These are phyloP conservation scores for Protobothrops flavoviridis DNA, from an alignment of 2,113 vertebrate genomes.

Conservation along the genomic window DNA sequence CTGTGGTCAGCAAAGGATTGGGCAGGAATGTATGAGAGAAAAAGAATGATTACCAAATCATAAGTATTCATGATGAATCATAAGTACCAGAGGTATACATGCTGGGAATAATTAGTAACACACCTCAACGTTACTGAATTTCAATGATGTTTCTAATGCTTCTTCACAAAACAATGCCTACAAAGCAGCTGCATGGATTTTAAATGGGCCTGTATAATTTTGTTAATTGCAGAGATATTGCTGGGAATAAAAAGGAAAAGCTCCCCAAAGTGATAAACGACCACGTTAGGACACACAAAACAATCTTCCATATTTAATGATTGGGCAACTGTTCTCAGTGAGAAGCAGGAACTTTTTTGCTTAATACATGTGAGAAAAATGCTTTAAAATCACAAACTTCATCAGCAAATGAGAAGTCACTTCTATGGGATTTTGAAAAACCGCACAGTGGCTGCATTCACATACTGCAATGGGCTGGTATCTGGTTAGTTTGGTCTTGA, in stretches of 20 bases:
- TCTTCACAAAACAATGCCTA: conserved; percentile 58
- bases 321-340: neutral
- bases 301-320: conserved; percentile 7
- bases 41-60: conserved; percentile 59
- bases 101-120: conserved; percentile 68
- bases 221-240: conserved; percentile 51
- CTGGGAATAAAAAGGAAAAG: conserved; percentile 39
- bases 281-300: conserved; percentile 2
- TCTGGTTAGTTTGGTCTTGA: neutral
- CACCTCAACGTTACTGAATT: conserved; percentile 68
- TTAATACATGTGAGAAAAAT: neutral
- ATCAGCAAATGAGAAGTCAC: neutral
- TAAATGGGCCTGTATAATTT: conserved; percentile 42
- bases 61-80: conserved; percentile 58
- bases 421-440: neutral
- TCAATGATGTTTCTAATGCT: conserved; percentile 60
- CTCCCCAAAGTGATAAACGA: neutral
- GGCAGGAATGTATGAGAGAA: neutral
- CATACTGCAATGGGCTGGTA: neutral
- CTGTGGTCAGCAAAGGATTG: conserved; percentile 25
- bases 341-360: neutral
- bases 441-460: neutral
- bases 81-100: conserved; percentile 57
- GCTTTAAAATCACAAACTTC: neutral
- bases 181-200: conserved; percentile 35